Base-by-base conservation (phyloP, 2,113 vertebrate species). In the Vireo altiloquus region DNA sequence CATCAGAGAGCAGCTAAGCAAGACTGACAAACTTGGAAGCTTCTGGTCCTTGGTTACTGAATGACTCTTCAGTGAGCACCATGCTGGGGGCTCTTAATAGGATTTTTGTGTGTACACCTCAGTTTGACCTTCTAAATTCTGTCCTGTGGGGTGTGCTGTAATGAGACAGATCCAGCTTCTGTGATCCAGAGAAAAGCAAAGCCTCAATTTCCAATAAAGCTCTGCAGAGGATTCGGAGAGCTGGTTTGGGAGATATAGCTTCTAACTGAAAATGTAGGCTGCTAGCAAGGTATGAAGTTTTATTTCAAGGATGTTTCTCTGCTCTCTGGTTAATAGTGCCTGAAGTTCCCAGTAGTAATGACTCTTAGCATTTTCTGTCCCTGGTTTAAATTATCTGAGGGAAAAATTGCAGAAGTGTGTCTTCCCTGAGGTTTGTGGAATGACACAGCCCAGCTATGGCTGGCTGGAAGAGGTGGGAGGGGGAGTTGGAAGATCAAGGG, bases 81-180 rank as follows among this genome's bases (percentile, higher is more conserved):
- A 64, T 83, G 88, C 95, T 97, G 97, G 31, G 87, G 76, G 22
- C 42, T 92, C 89, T 94, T 77, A 83, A 97, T 88, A 89, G 95
- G 85, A 86, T 97, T 94, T 95, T 59, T 81, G 63, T 72, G 37
- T 35, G 70, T 18, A 44, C 63, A 82, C 92, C 86, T 96, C 70
- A 25, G 40, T 87, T 87, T 94, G 89, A 85, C 87, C 88, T 70
- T 81, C 66, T 63, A 76, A 79, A 61, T 52, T 80, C 57, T 85
- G 22, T 77, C 88, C 56, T 68, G 0, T 39, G 64, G 37, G 69
- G 4, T 87, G 80, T 80, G 33, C 75, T 77, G 17, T 97, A 92
- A 96, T 91, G 91, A 95, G 88, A 44, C 23, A 22, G 27, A 64
- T 54, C n/a, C 61, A 74, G 66, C 25, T 74, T 40, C 90, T 74